Evolutionary conservation across 2,888 invertebrate genomes (phyloP), one percentile per base, ranked within the genome.

Genomic region (Leptothorax acervorum): DNA sequence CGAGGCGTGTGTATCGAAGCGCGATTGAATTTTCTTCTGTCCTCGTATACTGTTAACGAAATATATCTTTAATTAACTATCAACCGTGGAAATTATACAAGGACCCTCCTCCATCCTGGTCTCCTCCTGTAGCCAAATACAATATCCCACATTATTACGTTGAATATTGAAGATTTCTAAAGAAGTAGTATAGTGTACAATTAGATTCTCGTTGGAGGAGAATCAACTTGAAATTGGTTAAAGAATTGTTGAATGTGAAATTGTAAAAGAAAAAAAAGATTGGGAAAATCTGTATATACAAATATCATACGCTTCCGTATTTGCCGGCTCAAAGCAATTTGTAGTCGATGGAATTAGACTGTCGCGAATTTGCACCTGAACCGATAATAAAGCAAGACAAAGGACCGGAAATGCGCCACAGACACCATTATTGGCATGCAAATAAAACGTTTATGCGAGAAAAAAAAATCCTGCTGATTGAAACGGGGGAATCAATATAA

Each of bases 291-390:
- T 11, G 39, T 31, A 55, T 45, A 57, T 23, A 23, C 39, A 62
- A 65, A 74, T 78, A 86, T 82, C 55, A 81, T 76, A 75, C 62
- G 51, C 18, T 74, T n/a, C 31, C 35, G 42, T 48, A 57, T 35
- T 35, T 11, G 53, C 75, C n/a, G 76, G 60, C 66, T 76, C 71
- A 57, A 74, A 45, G 79, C 78, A 81, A 84, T 83, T 85, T 75
- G 82, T 75, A 48, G 55, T 11, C 83, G 79, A 82, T 76, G 68
- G 81, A 88, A 86, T 84, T 79, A 82, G 87, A 85, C 76, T 82
- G 73, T 71, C 74, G 70, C 74, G 85, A 88, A 88, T 88, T 88
- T 88, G 87, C 88, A 88, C 82, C 82, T 86, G 88, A 88, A 88
- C 86, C 81, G 82, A 87, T 74, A 51, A 76, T 81, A 84, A 82